phyloP scores from a whole-genome alignment of 2,888 invertebrate genomes.

The Cephus pulcher region DNA sequence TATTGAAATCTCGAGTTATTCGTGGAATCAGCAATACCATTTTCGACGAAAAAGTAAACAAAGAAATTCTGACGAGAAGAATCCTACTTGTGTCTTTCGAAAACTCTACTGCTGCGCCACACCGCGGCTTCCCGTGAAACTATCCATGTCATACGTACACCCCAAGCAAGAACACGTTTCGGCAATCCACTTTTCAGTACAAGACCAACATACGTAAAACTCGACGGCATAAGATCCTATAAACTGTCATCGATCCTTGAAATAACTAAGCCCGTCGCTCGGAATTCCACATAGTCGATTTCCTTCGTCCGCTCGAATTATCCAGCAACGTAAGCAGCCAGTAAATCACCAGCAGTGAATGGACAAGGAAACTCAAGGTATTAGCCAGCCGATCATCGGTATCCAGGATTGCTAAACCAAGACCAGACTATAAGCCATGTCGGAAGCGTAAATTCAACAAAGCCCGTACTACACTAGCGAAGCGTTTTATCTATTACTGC shows the following conservation, averaged over 20 bases:
- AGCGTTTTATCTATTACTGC: constrained; percentile 10
- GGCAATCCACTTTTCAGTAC: not conserved
- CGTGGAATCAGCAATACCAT: not conserved
- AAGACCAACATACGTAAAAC: not conserved
- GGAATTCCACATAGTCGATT: not conserved
- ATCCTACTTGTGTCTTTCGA: too few relatives aligned
- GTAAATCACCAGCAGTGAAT: not conserved
- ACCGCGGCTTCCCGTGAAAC: not conserved
- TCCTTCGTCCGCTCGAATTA: not conserved
- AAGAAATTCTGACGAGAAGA: not conserved
- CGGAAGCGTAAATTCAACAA: constrained; percentile 37
- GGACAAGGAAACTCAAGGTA: not conserved
- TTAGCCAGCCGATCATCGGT: not conserved
- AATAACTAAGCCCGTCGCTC: not conserved
- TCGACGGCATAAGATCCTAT: not conserved
- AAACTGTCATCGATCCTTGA: not conserved
- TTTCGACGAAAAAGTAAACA: not conserved
- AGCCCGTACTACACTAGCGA: constrained; percentile 31
- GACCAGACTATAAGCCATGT: constrained; percentile 19
- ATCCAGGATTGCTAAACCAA: not conserved
- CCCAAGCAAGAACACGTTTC: not conserved
- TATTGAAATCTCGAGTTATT: not conserved
- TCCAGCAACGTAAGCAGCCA: not conserved
- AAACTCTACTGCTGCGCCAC: not conserved
- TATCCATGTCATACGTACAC: not conserved